Evolutionary conservation across 30 jellyfish, hydroid and myxozoan species (phyloP).

Genomic region (Turritopsis dohrnii): DNA sequence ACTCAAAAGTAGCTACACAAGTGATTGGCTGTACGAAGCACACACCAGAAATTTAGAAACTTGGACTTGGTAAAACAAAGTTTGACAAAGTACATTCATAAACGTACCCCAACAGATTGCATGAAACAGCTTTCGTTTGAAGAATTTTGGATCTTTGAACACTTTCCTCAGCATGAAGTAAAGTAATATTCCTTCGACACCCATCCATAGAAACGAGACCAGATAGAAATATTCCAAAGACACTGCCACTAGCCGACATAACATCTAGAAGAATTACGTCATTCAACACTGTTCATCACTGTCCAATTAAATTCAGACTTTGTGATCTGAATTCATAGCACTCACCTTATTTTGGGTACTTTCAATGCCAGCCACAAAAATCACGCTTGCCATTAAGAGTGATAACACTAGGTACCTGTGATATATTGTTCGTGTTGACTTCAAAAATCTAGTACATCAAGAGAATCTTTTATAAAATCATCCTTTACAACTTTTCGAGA

Average conservation of each 20-base stretch:
- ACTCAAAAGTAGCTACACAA: too few species aligned
- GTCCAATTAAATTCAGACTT: neutral
- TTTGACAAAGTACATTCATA: neutral
- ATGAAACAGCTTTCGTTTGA: slow-evolving; percentile 55
- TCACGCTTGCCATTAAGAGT: slow-evolving; percentile 61
- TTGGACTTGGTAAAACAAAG: too few species aligned
- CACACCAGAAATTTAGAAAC: too few species aligned
- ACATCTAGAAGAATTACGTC: slow-evolving; percentile 32
- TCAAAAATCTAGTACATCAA: slow-evolving; percentile 61
- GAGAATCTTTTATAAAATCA: too few species aligned
- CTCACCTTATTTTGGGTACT: slow-evolving; percentile 58
- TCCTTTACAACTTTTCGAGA: too few species aligned
- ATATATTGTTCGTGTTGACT: slow-evolving; percentile 59
- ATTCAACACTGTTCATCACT: neutral
- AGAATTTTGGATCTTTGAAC: slow-evolving; percentile 55
- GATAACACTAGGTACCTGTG: slow-evolving; percentile 65
- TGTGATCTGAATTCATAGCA: neutral
- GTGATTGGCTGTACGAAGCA: too few species aligned
- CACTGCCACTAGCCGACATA: slow-evolving; percentile 63
- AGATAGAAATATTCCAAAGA: slow-evolving; percentile 65
- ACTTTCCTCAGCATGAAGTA: slow-evolving; percentile 76
- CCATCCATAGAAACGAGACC: slow-evolving; percentile 95
- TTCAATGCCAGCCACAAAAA: slow-evolving; percentile 71
- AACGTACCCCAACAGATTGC: slow-evolving; percentile 66
- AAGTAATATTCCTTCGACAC: slow-evolving; percentile 81